Evolutionary conservation across 23 tunicate species (phyloP), one percentile per base, ranked within the genome.

Genomic region (Trididemnum nubilum): DNA sequence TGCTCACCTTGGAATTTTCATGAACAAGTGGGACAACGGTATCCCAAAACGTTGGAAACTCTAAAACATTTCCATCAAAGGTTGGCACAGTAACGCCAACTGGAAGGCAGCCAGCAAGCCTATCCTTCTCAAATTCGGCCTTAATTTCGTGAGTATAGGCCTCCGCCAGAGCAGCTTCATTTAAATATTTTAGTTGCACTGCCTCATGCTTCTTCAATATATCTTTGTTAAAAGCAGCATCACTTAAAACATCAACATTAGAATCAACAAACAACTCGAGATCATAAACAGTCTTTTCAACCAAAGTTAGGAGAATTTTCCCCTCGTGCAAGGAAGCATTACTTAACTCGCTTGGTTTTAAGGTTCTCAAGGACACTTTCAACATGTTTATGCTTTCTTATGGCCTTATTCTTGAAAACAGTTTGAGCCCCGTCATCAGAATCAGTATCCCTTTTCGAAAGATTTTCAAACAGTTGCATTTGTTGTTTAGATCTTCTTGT

Each of bases 1-100:
- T 22, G n/a, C 67, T 61, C 67, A 61, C 29, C n/a, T 61, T 61
- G 18, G 67, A 26, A 15, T 61, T 61, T 61, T 61, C 67, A 61
- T 61, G 22, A 24, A 61, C 26, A 22, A 61, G 29, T 12, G 67
- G 67, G n/a, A 24, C 67, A 61, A 61, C 18, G 3, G 67, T 26
- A 12, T 61, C 67, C 67, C 67, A 61, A 26, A 61, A 61, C 67
- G 67, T 61, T 23, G 67, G 67, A n/a, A 61, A 61, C n/a, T 61
- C n/a, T 24, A 61, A 21, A 22, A 21, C 29, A 24, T 61, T 26
- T 12, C 67, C 67, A 61, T 61, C 26, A 61, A 61, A 61, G 4
- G 5, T 24, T 12, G 67, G 25, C n/a, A 26, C 26, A 61, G 26
- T 21, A n/a, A 61, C 29, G 29, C 67, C 67, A 9, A 44, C 54